phyloP scores from a whole-genome alignment of 2,888 invertebrate genomes.

The Amblyteles armatorius region DNA sequence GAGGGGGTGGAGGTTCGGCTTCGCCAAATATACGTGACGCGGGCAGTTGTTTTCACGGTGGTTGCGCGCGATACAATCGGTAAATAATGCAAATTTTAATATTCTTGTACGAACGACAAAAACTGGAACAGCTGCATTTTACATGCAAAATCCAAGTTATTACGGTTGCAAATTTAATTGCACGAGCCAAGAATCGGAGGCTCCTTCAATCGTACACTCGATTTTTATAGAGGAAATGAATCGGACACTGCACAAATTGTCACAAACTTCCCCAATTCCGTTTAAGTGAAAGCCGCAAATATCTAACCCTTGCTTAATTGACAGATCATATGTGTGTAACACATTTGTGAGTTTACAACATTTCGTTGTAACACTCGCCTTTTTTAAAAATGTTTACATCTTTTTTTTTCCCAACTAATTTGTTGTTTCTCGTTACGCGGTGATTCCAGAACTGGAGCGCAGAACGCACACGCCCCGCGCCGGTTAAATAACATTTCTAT shows the following conservation, averaged over 20 bases:
- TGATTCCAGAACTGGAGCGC: background rate
- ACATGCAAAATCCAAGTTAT: background rate
- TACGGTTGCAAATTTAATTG: background rate
- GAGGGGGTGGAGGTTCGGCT: background rate
- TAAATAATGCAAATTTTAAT: background rate
- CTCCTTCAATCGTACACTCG: no score
- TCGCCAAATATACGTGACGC: background rate
- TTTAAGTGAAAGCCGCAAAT: no score
- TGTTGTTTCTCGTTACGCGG: background rate
- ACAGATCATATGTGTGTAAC: no score
- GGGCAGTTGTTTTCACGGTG: conserved; percentile 5
- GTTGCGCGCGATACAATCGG: background rate
- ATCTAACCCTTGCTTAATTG: no score
- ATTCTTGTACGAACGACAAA: background rate
- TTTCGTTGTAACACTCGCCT: no score
- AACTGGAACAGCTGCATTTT: no score
- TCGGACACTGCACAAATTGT: no score
- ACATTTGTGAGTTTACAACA: no score
- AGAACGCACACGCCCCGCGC: background rate
- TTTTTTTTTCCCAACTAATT: background rate
- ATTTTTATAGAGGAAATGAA: no score
- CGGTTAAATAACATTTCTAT: background rate
- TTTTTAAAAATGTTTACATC: no score
- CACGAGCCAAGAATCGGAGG: background rate
- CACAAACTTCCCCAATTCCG: no score